Conservation (phyloP, 2,113 vertebrate genomes). For the Seriola quinqueradiata region DNA sequence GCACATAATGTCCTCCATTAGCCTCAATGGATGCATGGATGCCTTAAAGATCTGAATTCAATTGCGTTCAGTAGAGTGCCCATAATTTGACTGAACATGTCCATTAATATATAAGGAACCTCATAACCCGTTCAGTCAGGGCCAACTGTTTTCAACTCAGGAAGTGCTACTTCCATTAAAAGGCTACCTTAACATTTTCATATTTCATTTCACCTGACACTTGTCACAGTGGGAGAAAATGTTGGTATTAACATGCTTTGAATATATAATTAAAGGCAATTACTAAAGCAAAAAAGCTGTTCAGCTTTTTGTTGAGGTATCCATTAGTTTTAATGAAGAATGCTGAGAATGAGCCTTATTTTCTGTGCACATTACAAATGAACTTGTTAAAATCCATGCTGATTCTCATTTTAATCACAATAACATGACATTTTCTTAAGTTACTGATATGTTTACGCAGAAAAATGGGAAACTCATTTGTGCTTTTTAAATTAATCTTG, state of each 20-base stretch:
- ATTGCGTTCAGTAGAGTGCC: constrained; percentile 50
- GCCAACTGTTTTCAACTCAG: constrained; percentile 7
- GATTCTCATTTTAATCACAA: not conserved
- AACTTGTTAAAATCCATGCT: not conserved
- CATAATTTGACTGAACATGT: constrained; percentile 58
- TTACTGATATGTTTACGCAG: not conserved
- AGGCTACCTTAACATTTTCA: constrained; percentile 9
- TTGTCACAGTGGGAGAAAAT: constrained; percentile 14
- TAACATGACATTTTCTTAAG: constrained; percentile 2
- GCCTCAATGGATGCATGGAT: constrained; percentile 58
- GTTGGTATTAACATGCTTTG: constrained; percentile 11
- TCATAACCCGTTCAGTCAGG: constrained; percentile 49
- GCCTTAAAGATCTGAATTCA: constrained; percentile 58
- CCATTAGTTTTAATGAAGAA: constrained; percentile 31
- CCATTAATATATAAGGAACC: constrained; percentile 45
- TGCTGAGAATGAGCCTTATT: constrained; percentile 13
- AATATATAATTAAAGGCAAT: constrained; percentile 46
- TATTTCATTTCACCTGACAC: constrained; percentile 30
- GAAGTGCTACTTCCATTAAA: constrained; percentile 23
- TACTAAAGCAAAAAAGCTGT: constrained; percentile 5
- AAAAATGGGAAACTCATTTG: not conserved
- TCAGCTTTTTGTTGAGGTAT: not conserved
- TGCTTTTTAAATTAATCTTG: constrained; percentile 4
- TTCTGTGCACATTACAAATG: constrained; percentile 13
- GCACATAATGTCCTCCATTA: constrained; percentile 71